A percentile compares a stretch with the other conserved stretches of the same genome.
These are phyloP conservation scores for Calyptommatus sinebrachiatus DNA, from an alignment of 2,113 vertebrate genomes.

Conservation along the genomic window DNA sequence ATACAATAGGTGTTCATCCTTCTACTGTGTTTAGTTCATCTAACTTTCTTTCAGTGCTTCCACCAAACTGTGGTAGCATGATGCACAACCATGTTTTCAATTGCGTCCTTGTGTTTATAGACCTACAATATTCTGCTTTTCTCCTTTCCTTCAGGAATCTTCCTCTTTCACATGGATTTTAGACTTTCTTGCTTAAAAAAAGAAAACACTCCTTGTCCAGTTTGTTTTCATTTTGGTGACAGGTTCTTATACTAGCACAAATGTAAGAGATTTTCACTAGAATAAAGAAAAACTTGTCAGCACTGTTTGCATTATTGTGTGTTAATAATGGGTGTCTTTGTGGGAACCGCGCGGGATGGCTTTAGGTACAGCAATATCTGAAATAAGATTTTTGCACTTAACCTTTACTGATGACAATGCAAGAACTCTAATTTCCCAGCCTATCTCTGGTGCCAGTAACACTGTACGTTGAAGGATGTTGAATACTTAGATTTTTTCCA, in stretches of 20 bases:
- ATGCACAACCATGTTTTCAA: neutral
- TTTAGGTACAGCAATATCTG: neutral
- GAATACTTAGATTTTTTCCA: neutral
- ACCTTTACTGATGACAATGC: accelerated
- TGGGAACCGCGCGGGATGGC: accelerated
- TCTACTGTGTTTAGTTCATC: accelerated
- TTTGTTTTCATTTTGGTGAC: constrained; percentile 29
- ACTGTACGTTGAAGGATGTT: neutral
- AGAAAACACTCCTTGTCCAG: neutral
- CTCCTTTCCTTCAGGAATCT: neutral
- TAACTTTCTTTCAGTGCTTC: accelerated
- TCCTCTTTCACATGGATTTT: neutral
- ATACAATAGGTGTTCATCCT: neutral
- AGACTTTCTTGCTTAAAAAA: constrained; percentile 30
- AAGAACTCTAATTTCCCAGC: neutral
- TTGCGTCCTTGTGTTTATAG: neutral
- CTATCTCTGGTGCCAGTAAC: neutral
- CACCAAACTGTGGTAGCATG: neutral
- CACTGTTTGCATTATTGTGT: accelerated
- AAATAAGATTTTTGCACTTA: neutral
- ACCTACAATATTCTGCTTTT: neutral
- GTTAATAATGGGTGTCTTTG: neutral
- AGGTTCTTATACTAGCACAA: neutral
- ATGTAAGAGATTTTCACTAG: constrained; percentile 48
- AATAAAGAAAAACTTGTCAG: constrained; percentile 54